Conservation (phyloP, 1,140 invertebrate genomes). For the Vanessa atalanta region DNA sequence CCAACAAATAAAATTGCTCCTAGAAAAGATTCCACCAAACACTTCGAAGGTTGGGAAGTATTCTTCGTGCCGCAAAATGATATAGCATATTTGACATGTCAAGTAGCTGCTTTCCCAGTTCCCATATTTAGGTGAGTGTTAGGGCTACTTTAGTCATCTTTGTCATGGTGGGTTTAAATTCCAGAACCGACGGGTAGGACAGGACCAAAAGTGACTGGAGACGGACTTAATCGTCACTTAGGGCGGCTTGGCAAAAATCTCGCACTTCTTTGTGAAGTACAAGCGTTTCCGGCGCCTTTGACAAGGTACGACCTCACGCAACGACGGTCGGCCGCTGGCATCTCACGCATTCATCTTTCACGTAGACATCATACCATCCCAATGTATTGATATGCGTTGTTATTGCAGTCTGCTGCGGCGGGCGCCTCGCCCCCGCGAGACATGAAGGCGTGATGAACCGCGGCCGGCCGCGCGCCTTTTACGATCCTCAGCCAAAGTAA, state of each 20-base stretch:
- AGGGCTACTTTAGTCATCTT: conserved; percentile 39
- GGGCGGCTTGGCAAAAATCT: conserved; percentile 64
- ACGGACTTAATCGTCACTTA: conserved; percentile 81
- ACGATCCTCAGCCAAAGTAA: conserved; percentile 74
- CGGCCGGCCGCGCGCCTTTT: conserved; percentile 72
- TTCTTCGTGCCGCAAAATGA: conserved; percentile 82
- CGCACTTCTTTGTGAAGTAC: conserved; percentile 84
- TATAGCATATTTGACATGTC: conserved; percentile 84
- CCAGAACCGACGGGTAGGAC: conserved; percentile 84
- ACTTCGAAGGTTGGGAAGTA: conserved; percentile 85
- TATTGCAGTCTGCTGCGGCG: conserved; percentile 75
- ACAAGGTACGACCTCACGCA: conserved; percentile 62
- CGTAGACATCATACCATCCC: conserved; percentile 65
- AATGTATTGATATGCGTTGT: conserved; percentile 76
- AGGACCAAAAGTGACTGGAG: conserved; percentile 83
- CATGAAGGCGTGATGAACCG: conserved; percentile 74
- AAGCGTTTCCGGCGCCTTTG: conserved; percentile 85
- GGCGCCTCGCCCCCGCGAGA: conserved; percentile 59
- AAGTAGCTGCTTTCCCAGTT: conserved; percentile 85
- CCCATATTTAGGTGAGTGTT: conserved; percentile 85
- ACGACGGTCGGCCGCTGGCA: conserved; percentile 61
- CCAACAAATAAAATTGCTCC: conserved; percentile 85
- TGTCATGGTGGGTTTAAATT: conserved; percentile 65
- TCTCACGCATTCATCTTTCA: conserved; percentile 78
- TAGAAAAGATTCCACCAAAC: conserved; percentile 84